Conservation (phyloP, 2,797 vertebrate genomes). For the Sternotherus odoratus region DNA sequence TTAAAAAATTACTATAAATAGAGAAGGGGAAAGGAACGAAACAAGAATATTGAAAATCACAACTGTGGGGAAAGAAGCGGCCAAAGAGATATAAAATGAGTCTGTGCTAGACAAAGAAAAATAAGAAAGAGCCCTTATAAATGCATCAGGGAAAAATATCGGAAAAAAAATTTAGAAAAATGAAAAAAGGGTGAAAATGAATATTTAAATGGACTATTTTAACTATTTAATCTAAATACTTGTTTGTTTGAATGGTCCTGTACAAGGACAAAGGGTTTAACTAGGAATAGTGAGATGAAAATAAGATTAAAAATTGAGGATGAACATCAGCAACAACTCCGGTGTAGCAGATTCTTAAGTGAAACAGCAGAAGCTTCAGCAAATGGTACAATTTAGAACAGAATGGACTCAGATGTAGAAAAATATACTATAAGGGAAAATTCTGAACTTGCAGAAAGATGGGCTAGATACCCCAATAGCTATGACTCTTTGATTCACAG, state of each 20-base stretch:
- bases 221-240: background rate
- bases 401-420: background rate
- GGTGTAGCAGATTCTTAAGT: background rate
- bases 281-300: conserved; percentile 9
- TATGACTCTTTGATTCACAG: background rate
- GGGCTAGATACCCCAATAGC: background rate
- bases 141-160: background rate
- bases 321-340: background rate
- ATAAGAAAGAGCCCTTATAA: background rate
- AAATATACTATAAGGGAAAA: background rate
- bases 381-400: background rate
- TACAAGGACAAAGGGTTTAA: background rate
- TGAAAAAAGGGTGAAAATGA: background rate
- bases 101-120: background rate
- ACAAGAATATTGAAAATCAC: background rate
- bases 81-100: background rate
- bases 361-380: background rate
- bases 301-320: conserved; percentile 20
- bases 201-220: background rate
- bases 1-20: background rate
- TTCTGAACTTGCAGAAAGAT: background rate
- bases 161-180: background rate
- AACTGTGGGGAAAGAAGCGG: background rate
- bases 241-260: background rate
- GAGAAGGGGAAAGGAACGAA: background rate